A percentile compares a stretch with the other conserved stretches of the same genome.
Conservation (phyloP, 2,797 vertebrate species). For the Phataginus tricuspis region DNA sequence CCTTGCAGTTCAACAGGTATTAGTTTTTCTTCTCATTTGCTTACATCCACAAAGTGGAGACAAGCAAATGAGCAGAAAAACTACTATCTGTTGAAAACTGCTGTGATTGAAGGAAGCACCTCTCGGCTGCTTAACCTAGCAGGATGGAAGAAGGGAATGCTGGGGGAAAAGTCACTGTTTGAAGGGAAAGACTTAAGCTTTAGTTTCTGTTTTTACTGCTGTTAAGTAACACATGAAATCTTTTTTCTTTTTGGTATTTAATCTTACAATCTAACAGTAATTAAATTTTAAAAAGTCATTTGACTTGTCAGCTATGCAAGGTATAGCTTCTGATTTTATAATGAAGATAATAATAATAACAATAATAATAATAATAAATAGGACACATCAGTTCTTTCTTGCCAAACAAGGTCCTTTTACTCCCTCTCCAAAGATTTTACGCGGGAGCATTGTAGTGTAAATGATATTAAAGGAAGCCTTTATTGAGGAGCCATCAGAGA, state of each 20-base stretch:
- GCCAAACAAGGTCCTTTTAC: background rate
- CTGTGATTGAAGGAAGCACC: background rate
- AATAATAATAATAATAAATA: background rate
- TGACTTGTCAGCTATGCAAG: background rate
- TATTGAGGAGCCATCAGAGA: background rate
- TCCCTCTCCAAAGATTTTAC: background rate
- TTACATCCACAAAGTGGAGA: background rate
- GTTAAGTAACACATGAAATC: background rate
- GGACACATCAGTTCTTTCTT: background rate
- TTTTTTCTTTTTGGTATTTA: background rate
- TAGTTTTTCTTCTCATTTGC: background rate
- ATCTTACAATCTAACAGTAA: background rate
- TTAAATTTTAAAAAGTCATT: background rate
- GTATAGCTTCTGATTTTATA: background rate
- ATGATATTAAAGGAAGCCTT: background rate
- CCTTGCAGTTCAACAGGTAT: background rate
- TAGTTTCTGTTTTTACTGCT: background rate
- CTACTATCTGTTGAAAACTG: background rate
- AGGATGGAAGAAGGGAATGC: background rate
- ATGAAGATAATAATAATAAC: background rate
- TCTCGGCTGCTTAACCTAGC: background rate
- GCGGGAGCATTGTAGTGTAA: background rate
- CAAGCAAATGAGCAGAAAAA: background rate
- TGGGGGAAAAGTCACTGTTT: background rate
- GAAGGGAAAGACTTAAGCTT: background rate